Percentiles rank a stretch among this genome's conserved stretches.
Evolutionary conservation across 2,888 invertebrate genomes (phyloP).

Genomic region (Bugula neritina): DNA sequence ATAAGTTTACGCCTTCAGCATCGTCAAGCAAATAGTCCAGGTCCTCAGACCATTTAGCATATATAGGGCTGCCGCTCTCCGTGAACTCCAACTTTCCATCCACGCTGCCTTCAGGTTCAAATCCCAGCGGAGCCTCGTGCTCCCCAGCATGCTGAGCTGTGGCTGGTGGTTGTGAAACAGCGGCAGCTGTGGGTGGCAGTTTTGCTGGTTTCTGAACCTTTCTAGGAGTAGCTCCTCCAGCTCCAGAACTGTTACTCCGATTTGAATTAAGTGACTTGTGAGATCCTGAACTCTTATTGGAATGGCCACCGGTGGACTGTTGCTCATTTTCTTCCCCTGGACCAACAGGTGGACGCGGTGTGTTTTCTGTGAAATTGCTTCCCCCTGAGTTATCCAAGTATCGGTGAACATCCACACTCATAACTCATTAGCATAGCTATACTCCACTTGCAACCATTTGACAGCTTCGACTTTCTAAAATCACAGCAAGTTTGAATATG

Average conservation of each 20-base stretch:
- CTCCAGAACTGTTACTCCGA: constrained; percentile 8
- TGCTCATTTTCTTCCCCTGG: constrained; percentile 52
- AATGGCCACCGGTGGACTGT: constrained; percentile 47
- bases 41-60: constrained; percentile 81
- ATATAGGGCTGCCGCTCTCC: constrained; percentile 61
- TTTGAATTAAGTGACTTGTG: constrained; percentile 44
- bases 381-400: constrained; percentile 46
- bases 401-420: constrained; percentile 42
- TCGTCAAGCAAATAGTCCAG: constrained; percentile 78
- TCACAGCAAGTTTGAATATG: too few species aligned
- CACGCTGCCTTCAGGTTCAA: constrained; percentile 59
- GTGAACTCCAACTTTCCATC: constrained; percentile 49
- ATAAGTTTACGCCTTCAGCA: constrained; percentile 80
- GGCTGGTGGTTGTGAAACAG: not conserved
- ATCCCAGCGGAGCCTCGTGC: constrained; percentile 56
- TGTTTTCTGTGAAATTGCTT: constrained; percentile 47
- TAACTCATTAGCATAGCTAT: constrained; percentile 27
- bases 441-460: too few species aligned
- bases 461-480: too few species aligned
- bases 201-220: constrained; percentile 21
- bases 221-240: constrained; percentile 24
- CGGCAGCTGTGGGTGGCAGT: constrained; percentile 20
- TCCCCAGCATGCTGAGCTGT: not conserved
- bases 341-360: constrained; percentile 46
- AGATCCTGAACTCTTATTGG: constrained; percentile 45